Percentiles rank a stretch among this genome's conserved stretches.
These are phyloP conservation scores for Synanceia verrucosa DNA, from an alignment of 2,797 vertebrate genomes.

Conservation along the genomic window DNA sequence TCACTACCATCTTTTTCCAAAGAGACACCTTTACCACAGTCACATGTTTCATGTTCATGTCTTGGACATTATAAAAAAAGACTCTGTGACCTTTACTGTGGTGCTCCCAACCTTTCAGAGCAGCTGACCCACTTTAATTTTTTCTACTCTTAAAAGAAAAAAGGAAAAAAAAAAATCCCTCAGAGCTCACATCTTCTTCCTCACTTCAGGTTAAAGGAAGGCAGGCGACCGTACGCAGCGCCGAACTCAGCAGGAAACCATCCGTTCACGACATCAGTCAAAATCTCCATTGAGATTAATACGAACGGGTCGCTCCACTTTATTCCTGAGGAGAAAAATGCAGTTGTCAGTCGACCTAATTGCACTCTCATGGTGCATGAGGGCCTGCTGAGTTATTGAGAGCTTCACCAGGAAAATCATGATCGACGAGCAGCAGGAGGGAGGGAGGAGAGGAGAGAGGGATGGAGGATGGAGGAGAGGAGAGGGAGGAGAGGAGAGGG, in stretches of 20 bases:
- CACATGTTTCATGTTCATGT: background rate
- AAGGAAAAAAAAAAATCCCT: background rate
- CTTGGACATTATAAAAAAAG: constrained; percentile 1
- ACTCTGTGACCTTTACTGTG: constrained; percentile 49
- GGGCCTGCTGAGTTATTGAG: constrained; percentile 74
- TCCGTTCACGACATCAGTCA: constrained; percentile 57
- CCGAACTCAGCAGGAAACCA: constrained; percentile 33
- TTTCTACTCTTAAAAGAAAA: background rate
- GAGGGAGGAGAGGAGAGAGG: background rate
- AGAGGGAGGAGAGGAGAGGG: constrained; percentile 34
- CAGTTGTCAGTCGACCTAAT: constrained; percentile 71
- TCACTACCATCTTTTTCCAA: background rate
- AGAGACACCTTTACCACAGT: background rate
- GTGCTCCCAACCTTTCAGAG: constrained; percentile 31
- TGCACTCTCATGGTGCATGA: constrained; percentile 71
- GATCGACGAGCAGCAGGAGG: constrained; percentile 71
- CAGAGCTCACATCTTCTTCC: constrained; percentile 19
- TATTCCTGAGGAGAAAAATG: constrained; percentile 71
- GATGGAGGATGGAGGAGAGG: constrained; percentile 30
- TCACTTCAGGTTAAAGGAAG: constrained; percentile 12
- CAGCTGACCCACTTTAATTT: constrained; percentile 36
- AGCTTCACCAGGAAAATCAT: constrained; percentile 60
- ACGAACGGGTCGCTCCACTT: constrained; percentile 54
- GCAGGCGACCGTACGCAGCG: constrained; percentile 7
- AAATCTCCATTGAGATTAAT: constrained; percentile 64